These are phyloP conservation scores for Buceros bicornis DNA, from an alignment of 2,797 vertebrate species.

Conservation along the genomic window DNA sequence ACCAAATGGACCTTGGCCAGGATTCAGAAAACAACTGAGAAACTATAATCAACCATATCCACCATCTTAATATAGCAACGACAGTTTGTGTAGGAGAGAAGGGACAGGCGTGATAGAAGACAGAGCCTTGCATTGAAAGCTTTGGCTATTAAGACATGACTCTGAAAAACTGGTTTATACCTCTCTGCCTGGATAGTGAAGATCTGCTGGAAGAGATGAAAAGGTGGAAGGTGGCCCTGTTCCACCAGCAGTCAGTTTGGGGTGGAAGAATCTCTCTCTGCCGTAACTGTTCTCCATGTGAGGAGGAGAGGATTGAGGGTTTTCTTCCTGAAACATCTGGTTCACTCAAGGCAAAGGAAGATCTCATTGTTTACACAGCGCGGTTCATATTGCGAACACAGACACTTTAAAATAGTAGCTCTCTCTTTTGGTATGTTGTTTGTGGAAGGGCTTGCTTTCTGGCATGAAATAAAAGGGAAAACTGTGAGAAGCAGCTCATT, in stretches of 20 bases:
- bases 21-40: neutral
- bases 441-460: conserved; percentile 26
- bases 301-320: neutral
- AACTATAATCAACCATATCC: neutral
- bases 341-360: conserved; percentile 16
- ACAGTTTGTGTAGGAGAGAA: neutral
- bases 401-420: neutral
- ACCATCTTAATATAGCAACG: neutral
- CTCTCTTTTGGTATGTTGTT: conserved; percentile 6
- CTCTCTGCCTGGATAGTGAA: neutral
- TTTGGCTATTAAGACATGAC: neutral
- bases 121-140: neutral
- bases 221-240: neutral
- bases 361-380: conserved; percentile 50
- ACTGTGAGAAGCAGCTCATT: conserved; percentile 32
- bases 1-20: neutral
- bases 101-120: fast-evolving
- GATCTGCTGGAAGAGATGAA: neutral
- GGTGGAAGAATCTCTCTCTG: neutral
- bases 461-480: conserved; percentile 22
- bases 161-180: neutral
- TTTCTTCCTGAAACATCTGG: conserved; percentile 25
- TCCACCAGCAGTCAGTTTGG: neutral
- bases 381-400: neutral
- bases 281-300: neutral